These are phyloP conservation scores for Cephalopholis sonnerati DNA, from an alignment of 2,113 vertebrate genomes.

Conservation along the genomic window DNA sequence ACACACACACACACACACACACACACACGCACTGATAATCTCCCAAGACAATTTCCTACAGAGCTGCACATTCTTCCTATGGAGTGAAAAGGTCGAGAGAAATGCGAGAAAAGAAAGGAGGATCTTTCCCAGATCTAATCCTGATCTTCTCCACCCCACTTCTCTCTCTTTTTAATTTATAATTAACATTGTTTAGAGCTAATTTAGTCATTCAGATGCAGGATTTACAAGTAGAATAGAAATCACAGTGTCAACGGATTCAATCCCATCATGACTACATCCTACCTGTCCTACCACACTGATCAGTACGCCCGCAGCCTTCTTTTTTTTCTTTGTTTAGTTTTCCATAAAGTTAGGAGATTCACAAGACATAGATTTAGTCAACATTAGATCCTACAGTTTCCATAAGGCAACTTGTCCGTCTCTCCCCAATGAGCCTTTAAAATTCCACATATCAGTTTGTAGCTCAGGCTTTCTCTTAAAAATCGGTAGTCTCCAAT, in stretches of 20 bases:
- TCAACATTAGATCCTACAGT: background rate
- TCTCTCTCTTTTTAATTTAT: slow-evolving; percentile 25
- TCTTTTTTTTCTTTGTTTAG: background rate
- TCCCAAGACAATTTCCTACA: slow-evolving; percentile 61
- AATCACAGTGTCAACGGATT: background rate
- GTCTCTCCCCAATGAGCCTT: background rate
- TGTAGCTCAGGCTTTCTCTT: no score
- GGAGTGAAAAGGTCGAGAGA: slow-evolving; percentile 29
- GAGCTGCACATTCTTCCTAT: slow-evolving; percentile 43
- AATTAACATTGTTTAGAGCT: background rate
- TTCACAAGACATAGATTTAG: background rate
- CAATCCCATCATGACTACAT: background rate
- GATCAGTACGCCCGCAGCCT: background rate
- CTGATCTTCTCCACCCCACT: background rate
- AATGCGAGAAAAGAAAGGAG: slow-evolving; percentile 11
- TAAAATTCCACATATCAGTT: background rate
- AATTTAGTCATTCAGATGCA: slow-evolving; percentile 6
- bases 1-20: slow-evolving; percentile 25
- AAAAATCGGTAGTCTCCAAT: no score
- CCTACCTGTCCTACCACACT: background rate
- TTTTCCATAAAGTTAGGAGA: background rate
- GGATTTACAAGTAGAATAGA: slow-evolving; percentile 3
- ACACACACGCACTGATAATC: slow-evolving; percentile 38
- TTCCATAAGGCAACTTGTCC: background rate
- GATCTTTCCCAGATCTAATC: slow-evolving; percentile 1